Evolutionary conservation across 2,888 invertebrate genomes (phyloP).

Genomic region (Spodoptera littoralis): DNA sequence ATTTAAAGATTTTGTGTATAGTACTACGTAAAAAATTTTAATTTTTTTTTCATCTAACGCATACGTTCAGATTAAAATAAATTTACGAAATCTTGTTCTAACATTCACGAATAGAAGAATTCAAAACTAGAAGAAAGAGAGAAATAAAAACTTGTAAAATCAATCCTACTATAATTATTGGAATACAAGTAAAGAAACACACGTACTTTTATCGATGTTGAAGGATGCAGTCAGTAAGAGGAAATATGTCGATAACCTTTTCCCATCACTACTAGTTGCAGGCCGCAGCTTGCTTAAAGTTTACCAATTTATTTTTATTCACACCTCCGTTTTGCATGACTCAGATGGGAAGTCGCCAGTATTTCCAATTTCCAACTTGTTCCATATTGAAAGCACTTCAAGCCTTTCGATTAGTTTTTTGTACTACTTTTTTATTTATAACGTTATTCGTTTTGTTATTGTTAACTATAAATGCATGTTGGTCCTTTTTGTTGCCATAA

Average conservation of each 20-base stretch:
- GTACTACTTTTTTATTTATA: slow-evolving; percentile 43
- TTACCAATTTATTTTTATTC: slow-evolving; percentile 82
- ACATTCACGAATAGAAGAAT: too few species aligned
- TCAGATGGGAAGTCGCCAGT: slow-evolving; percentile 69
- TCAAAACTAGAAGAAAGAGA: too few species aligned
- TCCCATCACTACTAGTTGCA: slow-evolving; percentile 50
- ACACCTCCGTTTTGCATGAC: slow-evolving; percentile 78
- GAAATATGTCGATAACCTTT: neutral
- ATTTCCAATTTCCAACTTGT: slow-evolving; percentile 83
- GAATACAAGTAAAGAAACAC: too few species aligned
- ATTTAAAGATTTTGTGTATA: too few species aligned
- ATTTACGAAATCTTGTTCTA: too few species aligned
- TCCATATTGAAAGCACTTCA: slow-evolving; percentile 70
- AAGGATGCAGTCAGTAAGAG: too few species aligned
- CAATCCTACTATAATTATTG: too few species aligned
- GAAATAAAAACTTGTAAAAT: too few species aligned
- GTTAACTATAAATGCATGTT: slow-evolving; percentile 1
- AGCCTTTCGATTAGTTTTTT: slow-evolving; percentile 64
- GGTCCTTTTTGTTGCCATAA: neutral
- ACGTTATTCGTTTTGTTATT: slow-evolving; percentile 21
- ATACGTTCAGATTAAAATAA: too few species aligned
- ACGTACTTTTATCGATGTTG: too few species aligned
- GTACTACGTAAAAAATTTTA: too few species aligned
- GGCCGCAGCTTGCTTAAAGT: slow-evolving; percentile 74
- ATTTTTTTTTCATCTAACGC: too few species aligned